Evolutionary conservation across 2,113 vertebrate species (phyloP).

Genomic region (Colinus virginianus): DNA sequence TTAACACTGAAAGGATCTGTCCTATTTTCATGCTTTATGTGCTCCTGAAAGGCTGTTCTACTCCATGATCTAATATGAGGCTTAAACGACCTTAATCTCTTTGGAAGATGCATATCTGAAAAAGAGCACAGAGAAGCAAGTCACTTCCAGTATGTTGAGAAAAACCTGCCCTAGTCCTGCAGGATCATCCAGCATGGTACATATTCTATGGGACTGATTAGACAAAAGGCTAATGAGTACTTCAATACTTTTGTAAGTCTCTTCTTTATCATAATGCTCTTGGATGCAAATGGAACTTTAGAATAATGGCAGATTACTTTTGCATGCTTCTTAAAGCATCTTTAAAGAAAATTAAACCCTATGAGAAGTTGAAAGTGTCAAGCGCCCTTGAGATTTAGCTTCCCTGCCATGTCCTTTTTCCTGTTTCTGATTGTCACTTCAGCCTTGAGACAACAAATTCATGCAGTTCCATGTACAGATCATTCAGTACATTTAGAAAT

Average conservation of each 20-base stretch:
- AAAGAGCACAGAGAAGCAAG: not conserved
- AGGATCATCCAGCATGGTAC: not conserved
- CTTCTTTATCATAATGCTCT: not conserved
- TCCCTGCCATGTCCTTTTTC: not conserved
- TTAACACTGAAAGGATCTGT: not conserved
- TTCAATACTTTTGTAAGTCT: not conserved
- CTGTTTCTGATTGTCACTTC: not conserved
- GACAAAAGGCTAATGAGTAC: not conserved
- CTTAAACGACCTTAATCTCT: not conserved
- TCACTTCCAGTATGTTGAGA: not conserved
- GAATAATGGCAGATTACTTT: not conserved
- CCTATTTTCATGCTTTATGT: not conserved
- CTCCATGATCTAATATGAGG: not conserved
- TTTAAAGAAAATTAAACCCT: not conserved
- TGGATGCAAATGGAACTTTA: not conserved
- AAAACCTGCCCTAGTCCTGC: not conserved
- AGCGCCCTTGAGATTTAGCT: not conserved
- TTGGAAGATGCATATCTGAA: not conserved
- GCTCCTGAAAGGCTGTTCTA: not conserved
- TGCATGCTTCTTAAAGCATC: not conserved
- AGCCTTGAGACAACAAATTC: not conserved
- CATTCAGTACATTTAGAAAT: conserved; percentile 11
- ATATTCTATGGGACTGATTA: not conserved
- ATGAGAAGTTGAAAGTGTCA: not conserved
- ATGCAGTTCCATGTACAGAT: not conserved